These are phyloP conservation scores for Petrocephalus microphthalmus DNA, from an alignment of 2,113 vertebrate genomes.

Conservation along the genomic window DNA sequence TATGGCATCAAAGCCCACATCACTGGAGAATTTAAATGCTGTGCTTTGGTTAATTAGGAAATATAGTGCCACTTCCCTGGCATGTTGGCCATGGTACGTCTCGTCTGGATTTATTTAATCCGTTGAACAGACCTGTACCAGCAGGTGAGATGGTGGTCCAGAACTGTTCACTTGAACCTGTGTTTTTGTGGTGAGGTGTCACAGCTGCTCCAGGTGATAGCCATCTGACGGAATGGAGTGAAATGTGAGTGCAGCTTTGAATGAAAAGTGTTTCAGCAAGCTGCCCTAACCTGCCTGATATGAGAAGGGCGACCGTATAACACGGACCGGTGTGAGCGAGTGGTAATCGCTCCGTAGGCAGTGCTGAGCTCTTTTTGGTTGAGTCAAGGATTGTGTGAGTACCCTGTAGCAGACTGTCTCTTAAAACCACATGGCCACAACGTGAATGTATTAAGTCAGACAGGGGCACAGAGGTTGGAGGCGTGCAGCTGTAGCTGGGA, in stretches of 20 bases:
- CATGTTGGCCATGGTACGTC: neutral
- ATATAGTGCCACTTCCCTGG: neutral
- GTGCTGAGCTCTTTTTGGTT: neutral
- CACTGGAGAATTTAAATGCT: neutral
- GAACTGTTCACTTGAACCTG: neutral
- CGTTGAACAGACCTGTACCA: neutral
- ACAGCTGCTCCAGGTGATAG: neutral
- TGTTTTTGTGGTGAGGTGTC: neutral
- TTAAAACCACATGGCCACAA: neutral
- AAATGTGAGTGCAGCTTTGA: neutral
- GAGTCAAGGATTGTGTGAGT: neutral
- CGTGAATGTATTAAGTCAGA: neutral
- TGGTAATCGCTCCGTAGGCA: neutral
- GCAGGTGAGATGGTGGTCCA: neutral
- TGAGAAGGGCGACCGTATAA: neutral
- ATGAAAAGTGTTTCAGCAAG: neutral
- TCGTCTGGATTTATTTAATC: neutral
- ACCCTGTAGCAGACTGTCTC: neutral
- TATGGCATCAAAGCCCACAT: slow-evolving; percentile 6
- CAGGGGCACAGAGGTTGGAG: neutral
- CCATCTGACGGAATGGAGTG: neutral
- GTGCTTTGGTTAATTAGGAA: neutral
- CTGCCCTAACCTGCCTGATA: neutral
- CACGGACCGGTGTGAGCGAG: neutral
- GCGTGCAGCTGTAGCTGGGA: neutral